phyloP scores from a whole-genome alignment of 1,140 invertebrate genomes.

The Papilio dardanus region DNA sequence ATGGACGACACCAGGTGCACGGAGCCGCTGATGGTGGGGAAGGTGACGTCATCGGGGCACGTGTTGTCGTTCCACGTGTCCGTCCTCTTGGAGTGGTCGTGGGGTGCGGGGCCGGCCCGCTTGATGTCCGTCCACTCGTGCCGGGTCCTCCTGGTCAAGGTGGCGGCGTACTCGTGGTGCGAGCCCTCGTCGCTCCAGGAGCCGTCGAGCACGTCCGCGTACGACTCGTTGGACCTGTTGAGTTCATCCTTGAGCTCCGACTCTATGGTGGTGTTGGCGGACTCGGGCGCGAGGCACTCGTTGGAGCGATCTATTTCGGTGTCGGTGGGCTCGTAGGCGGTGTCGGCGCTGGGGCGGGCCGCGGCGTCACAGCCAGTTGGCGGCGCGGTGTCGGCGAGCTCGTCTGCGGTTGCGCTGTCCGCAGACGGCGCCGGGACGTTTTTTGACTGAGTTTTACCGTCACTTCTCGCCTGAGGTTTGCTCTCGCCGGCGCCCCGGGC shows the following conservation, averaged over 20 bases:
- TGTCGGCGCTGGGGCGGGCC: slow-evolving; percentile 30
- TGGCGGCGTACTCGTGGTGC: slow-evolving; percentile 42
- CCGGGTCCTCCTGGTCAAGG: slow-evolving; percentile 50
- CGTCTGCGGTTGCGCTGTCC: slow-evolving; percentile 74
- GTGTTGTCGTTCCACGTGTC: slow-evolving; percentile 91
- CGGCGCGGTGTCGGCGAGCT: slow-evolving; percentile 61
- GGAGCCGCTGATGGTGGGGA: slow-evolving; percentile 90
- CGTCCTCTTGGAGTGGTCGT: slow-evolving; percentile 53
- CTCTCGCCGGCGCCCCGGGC: slow-evolving; percentile 59
- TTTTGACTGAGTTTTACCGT: slow-evolving; percentile 64
- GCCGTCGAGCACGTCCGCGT: slow-evolving; percentile 67
- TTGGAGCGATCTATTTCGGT: slow-evolving; percentile 65
- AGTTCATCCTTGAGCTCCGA: slow-evolving; percentile 65
- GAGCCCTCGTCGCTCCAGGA: slow-evolving; percentile 62
- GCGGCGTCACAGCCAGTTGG: slow-evolving; percentile 53
- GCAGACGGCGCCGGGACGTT: slow-evolving; percentile 79
- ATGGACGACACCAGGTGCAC: slow-evolving; percentile 87
- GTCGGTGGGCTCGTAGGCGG: slow-evolving; percentile 51
- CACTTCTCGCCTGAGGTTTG: slow-evolving; percentile 28
- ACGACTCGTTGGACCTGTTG: slow-evolving; percentile 78
- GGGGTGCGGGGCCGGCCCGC: slow-evolving; percentile 39
- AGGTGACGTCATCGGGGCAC: slow-evolving; percentile 88
- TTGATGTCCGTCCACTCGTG: slow-evolving; percentile 67
- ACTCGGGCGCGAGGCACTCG: slow-evolving; percentile 68
- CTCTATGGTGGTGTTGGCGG: slow-evolving; percentile 63